phyloP scores from a whole-genome alignment of 2,888 invertebrate species.

The Steromphala cineraria region DNA sequence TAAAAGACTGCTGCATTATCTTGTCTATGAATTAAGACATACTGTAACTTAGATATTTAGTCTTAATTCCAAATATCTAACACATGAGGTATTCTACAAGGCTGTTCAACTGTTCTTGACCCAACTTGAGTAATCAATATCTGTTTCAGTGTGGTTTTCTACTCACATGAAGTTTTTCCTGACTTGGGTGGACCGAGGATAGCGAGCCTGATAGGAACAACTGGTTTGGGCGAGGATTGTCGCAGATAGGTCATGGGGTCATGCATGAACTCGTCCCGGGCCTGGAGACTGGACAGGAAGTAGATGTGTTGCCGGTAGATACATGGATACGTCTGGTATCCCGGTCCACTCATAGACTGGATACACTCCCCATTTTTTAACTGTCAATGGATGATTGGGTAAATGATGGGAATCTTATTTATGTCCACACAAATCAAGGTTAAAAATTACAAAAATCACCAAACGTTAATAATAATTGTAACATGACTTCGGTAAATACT shows the following conservation, averaged over 20 bases:
- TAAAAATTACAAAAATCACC: no score
- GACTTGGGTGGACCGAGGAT: slow-evolving; percentile 75
- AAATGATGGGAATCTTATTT: no score
- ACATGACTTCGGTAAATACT: no score
- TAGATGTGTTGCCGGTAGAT: slow-evolving; percentile 73
- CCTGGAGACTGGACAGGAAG: slow-evolving; percentile 67
- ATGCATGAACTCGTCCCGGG: slow-evolving; percentile 68
- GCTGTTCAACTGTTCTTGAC: no score
- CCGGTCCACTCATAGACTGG: slow-evolving; percentile 72
- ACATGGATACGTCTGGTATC: slow-evolving; percentile 67
- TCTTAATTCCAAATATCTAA: not conserved
- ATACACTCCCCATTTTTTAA: slow-evolving; percentile 72
- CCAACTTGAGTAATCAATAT: no score
- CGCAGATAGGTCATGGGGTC: slow-evolving; percentile 72
- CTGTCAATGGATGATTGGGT: slow-evolving; percentile 39
- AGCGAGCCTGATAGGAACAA: slow-evolving; percentile 74
- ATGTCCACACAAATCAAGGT: no score
- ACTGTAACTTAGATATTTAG: not conserved
- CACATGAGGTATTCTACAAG: no score
- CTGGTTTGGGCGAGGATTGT: slow-evolving; percentile 72
- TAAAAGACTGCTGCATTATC: not conserved
- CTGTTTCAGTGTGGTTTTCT: not conserved
- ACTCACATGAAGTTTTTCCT: slow-evolving; percentile 75
- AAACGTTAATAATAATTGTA: no score
- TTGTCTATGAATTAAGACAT: not conserved